These are phyloP conservation scores for Cynopterus sphinx DNA, from an alignment of 2,797 vertebrate species.

Conservation along the genomic window DNA sequence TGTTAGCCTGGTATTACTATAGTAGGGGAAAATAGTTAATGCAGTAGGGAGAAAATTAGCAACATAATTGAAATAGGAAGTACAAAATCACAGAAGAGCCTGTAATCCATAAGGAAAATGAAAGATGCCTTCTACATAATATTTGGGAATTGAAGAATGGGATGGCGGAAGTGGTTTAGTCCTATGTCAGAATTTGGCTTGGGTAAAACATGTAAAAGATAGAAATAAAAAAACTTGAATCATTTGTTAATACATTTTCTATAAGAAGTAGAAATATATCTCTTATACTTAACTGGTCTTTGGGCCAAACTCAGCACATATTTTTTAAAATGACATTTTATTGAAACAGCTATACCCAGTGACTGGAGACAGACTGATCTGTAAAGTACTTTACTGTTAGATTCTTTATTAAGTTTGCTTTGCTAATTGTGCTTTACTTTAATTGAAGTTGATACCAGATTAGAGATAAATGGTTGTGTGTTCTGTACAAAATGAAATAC, in stretches of 20 bases:
- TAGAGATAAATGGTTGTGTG: not conserved
- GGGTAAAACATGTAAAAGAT: too few relatives aligned
- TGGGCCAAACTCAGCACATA: not conserved
- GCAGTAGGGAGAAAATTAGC: not conserved
- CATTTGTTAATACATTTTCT: not conserved
- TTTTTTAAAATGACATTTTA: not conserved
- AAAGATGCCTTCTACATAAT: not conserved
- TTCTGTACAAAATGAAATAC: not conserved
- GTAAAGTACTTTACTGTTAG: not conserved
- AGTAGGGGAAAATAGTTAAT: too few relatives aligned
- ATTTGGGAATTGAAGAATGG: not conserved
- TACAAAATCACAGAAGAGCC: not conserved
- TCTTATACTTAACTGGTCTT: not conserved
- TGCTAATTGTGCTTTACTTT: not conserved
- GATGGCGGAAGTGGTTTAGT: not conserved
- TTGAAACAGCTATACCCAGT: not conserved
- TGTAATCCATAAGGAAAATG: not conserved
- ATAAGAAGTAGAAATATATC: not conserved
- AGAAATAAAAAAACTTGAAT: not conserved
- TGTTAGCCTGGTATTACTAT: not conserved
- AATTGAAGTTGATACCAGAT: not conserved
- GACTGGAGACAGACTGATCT: not conserved
- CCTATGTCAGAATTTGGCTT: not conserved
- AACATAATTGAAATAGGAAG: not conserved
- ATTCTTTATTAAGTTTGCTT: not conserved